These are phyloP conservation scores for Orthochromis indermauri DNA, from an alignment of 2,113 vertebrate species.

Conservation along the genomic window DNA sequence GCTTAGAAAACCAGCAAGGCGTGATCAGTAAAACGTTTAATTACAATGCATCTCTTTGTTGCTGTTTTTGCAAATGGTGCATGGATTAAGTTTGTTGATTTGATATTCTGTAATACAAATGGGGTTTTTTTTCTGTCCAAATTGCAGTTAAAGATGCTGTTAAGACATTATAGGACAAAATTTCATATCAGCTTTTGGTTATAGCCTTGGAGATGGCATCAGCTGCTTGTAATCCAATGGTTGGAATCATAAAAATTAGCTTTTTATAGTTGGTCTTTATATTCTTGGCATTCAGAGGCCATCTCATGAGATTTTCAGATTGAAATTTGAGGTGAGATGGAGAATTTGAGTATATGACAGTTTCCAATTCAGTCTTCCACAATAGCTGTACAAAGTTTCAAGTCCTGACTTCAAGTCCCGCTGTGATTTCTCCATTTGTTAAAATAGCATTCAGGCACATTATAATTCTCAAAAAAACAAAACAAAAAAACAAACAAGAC, in stretches of 20 bases:
- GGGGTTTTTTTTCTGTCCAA: background rate
- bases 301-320: slow-evolving; percentile 26
- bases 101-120: background rate
- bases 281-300: slow-evolving; percentile 23
- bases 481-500: background rate
- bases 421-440: slow-evolving; percentile 3
- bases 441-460: slow-evolving; percentile 25
- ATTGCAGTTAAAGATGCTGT: background rate
- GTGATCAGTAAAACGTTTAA: background rate
- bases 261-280: slow-evolving; percentile 11
- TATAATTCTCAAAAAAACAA: background rate
- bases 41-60: background rate
- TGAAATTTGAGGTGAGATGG: slow-evolving; percentile 51
- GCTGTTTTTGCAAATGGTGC: background rate
- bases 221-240: slow-evolving; percentile 58
- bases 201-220: slow-evolving; percentile 54
- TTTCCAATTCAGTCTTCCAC: slow-evolving; percentile 29
- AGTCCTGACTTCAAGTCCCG: background rate
- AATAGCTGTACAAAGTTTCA: background rate
- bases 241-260: slow-evolving; percentile 54
- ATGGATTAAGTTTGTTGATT: background rate
- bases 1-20: slow-evolving; percentile 33
- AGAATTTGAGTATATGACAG: slow-evolving; percentile 28
- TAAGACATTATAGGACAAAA: slow-evolving; percentile 35
- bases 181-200: slow-evolving; percentile 50